Conservation (phyloP, 2,797 vertebrate species). For the Poecilia picta region DNA sequence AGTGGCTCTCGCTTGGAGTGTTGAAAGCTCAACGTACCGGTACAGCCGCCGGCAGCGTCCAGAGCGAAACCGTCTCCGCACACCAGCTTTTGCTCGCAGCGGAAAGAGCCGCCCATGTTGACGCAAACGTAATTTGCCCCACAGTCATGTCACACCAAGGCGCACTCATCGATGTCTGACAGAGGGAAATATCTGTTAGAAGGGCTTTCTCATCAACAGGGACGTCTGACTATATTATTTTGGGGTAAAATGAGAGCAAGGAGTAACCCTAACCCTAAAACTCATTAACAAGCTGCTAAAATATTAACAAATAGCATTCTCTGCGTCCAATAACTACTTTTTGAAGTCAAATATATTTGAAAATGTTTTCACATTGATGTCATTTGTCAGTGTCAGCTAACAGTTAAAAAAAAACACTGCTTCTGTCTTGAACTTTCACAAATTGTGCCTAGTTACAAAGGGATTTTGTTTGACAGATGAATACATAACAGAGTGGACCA, state of each 20-base stretch:
- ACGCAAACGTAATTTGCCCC: constrained; percentile 85
- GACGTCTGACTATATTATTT: too few relatives aligned
- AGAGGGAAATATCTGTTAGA: constrained; percentile 35
- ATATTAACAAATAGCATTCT: too few relatives aligned
- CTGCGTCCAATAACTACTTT: too few relatives aligned
- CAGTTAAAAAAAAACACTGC: too few relatives aligned
- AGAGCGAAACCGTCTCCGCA: constrained; percentile 87
- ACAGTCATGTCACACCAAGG: constrained; percentile 88
- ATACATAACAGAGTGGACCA: too few relatives aligned
- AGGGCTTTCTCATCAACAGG: not conserved
- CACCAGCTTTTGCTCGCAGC: constrained; percentile 83
- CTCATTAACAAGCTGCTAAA: too few relatives aligned
- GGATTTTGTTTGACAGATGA: too few relatives aligned
- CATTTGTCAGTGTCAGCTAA: too few relatives aligned
- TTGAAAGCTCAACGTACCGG: constrained; percentile 79
- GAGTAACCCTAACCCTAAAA: too few relatives aligned
- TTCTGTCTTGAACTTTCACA: not conserved
- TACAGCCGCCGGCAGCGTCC: constrained; percentile 89
- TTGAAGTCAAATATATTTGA: too few relatives aligned
- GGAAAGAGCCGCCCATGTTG: constrained; percentile 93
- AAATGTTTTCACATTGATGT: too few relatives aligned
- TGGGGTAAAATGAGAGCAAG: too few relatives aligned
- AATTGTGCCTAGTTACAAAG: not conserved
- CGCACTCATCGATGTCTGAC: constrained; percentile 93
- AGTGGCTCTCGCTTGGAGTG: not conserved